Evolutionary conservation across 1,140 invertebrate species (phyloP).

Genomic region (Drosophila kikkawai): DNA sequence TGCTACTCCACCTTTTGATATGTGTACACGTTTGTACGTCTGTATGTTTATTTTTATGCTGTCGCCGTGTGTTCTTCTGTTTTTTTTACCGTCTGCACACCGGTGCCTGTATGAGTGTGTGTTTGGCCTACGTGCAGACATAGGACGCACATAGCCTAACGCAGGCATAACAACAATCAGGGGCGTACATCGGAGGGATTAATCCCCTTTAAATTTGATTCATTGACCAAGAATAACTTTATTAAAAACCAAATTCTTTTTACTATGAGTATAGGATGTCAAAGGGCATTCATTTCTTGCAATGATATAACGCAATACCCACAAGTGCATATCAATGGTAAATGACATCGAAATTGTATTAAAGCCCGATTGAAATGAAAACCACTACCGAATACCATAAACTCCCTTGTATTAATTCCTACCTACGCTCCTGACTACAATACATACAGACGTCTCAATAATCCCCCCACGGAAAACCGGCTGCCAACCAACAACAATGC

Average conservation of each 20-base stretch:
- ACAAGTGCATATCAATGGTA: neutral
- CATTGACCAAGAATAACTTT: neutral
- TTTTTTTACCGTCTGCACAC: slow-evolving; percentile 52
- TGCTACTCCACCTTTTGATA: slow-evolving; percentile 22
- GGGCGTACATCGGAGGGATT: neutral
- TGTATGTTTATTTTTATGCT: slow-evolving; percentile 77
- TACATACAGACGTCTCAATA: slow-evolving; percentile 59
- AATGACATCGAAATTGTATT: neutral
- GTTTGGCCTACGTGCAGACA: slow-evolving; percentile 79
- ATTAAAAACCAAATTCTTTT: neutral
- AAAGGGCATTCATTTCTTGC: neutral
- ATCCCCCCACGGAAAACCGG: slow-evolving; percentile 78
- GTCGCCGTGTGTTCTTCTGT: slow-evolving; percentile 69
- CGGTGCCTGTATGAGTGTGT: slow-evolving; percentile 46
- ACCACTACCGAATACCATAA: neutral
- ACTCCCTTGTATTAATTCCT: neutral
- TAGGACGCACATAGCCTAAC: slow-evolving; percentile 33
- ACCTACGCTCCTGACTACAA: slow-evolving; percentile 4
- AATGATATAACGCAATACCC: neutral
- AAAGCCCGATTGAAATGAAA: neutral
- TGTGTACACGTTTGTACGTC: slow-evolving; percentile 28
- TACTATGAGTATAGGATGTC: neutral
- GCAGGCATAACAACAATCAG: slow-evolving; percentile 43
- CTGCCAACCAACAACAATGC: slow-evolving; percentile 61
- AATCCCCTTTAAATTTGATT: neutral